Conservation (phyloP, 2,113 vertebrate genomes). For the Vulpes ferrilata region DNA sequence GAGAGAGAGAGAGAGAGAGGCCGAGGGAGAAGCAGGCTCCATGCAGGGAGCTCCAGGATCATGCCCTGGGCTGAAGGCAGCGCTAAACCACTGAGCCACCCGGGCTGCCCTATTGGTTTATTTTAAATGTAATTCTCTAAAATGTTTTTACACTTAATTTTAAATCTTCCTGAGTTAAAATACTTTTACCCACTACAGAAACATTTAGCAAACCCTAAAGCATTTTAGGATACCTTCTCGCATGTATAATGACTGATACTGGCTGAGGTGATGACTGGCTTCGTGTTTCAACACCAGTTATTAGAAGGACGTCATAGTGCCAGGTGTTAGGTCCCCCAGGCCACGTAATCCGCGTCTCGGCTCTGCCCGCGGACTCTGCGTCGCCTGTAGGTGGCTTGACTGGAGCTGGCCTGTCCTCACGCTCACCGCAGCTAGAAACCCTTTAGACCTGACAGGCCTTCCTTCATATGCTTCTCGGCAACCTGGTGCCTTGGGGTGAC, state of each 20-base stretch:
- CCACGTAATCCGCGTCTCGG: neutral
- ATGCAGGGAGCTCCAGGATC: too few species aligned
- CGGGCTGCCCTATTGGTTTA: neutral
- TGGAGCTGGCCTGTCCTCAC: slow-evolving; percentile 18
- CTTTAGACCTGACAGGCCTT: neutral
- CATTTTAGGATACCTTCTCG: neutral
- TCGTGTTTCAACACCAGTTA: neutral
- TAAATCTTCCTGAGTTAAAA: neutral
- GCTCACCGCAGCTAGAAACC: neutral
- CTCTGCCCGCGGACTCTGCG: neutral
- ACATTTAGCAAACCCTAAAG: neutral
- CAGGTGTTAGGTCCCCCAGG: neutral
- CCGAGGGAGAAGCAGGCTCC: too few species aligned
- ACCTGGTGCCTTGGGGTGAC: neutral
- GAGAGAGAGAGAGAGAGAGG: too few species aligned
- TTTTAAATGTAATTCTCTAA: neutral
- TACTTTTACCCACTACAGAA: neutral
- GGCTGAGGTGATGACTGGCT: neutral
- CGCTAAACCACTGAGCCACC: too few species aligned
- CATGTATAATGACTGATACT: neutral
- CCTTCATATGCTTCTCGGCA: neutral
- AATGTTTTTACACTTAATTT: neutral
- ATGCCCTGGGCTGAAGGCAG: too few species aligned
- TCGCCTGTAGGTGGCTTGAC: neutral
- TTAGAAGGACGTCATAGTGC: neutral